Evolutionary conservation across 2,888 invertebrate genomes (phyloP), one percentile per base, ranked within the genome.

Genomic region (Ectemnius continuus): DNA sequence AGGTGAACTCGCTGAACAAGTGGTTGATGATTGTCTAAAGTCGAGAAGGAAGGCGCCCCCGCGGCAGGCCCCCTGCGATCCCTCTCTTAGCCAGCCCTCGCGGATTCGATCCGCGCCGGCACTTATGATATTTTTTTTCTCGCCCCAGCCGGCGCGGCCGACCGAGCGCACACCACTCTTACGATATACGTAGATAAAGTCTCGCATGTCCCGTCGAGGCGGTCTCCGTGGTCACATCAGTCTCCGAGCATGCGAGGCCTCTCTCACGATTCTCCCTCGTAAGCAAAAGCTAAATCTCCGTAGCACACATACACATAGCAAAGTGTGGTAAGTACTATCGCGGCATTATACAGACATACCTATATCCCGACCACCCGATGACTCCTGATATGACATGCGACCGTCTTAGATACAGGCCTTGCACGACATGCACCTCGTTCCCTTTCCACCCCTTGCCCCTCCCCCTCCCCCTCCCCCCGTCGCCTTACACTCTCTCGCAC

Each of bases 351-450:
- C 87, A 87, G 88, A 89, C 89, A 88, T 89, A 88, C 89, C 88
- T 89, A 87, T 88, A 89, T 90, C 86, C 82, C 85, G 85, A 79
- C 8, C 36, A 8, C 78, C 86, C 88, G 90, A 90, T 90, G 87
- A 90, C 90, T 89, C 90, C 90, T 90, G 91, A 91, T 91, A 91
- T 90, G 91, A 90, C 90, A 91, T 91, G 90, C 91, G 88, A 90
- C 88, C 90, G 88, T 89, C 89, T 89, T 89, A 87, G 85, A 88
- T 88, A 86, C 86, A 86, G 84, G 83, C 85, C 11, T 2, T 86
- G 88, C 89, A 90, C 89, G 88, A 87, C 87, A 89, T 83, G 83
- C 84, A 71, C 48, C 62, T 59, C 79, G 11, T n/a, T 66, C 69
- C 52, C 74, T 67, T 71, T 78, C 69, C 67, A 11, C 67, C 70